Conservation (phyloP, 2,888 invertebrate genomes). For the Pseudococcus longispinus region DNA sequence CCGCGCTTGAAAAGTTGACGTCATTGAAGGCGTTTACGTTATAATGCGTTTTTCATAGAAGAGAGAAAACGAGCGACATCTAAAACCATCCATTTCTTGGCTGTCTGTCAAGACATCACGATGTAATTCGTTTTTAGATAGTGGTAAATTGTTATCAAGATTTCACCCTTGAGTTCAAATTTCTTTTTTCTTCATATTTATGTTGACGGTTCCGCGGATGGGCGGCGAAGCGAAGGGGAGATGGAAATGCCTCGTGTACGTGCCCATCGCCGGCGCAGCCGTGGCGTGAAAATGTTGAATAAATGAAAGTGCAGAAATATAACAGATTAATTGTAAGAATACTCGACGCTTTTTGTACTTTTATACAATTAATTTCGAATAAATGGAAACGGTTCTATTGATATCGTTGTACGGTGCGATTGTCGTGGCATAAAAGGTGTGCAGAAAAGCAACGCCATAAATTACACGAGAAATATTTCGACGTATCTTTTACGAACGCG, state of each 20-base stretch:
- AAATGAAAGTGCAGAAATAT: constrained; percentile 19
- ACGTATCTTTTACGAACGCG: background rate
- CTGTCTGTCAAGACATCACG: constrained; percentile 51
- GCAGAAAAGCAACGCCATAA: constrained; percentile 8
- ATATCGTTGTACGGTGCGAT: constrained; percentile 24
- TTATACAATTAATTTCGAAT: constrained; percentile 38
- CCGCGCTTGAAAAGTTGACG: constrained; percentile 38
- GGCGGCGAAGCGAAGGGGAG: background rate
- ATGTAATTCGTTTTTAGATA: constrained; percentile 43
- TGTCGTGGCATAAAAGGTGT: background rate
- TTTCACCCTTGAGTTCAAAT: constrained; percentile 37
- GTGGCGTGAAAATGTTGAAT: background rate
- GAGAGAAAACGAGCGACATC: constrained; percentile 38
- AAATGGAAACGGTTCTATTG: constrained; percentile 32
- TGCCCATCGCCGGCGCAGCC: background rate
- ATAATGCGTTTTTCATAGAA: constrained; percentile 48
- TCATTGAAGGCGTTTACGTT: constrained; percentile 47
- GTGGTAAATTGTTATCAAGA: constrained; percentile 31
- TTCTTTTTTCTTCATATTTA: constrained; percentile 5
- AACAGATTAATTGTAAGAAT: constrained; percentile 33
- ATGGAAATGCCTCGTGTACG: background rate
- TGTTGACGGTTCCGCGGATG: background rate
- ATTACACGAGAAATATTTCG: background rate
- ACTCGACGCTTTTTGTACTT: constrained; percentile 35
- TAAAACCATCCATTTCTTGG: constrained; percentile 49